Evolutionary conservation across 2,888 invertebrate genomes (phyloP), one percentile per base, ranked within the genome.

Genomic region (Pammene fasciana): DNA sequence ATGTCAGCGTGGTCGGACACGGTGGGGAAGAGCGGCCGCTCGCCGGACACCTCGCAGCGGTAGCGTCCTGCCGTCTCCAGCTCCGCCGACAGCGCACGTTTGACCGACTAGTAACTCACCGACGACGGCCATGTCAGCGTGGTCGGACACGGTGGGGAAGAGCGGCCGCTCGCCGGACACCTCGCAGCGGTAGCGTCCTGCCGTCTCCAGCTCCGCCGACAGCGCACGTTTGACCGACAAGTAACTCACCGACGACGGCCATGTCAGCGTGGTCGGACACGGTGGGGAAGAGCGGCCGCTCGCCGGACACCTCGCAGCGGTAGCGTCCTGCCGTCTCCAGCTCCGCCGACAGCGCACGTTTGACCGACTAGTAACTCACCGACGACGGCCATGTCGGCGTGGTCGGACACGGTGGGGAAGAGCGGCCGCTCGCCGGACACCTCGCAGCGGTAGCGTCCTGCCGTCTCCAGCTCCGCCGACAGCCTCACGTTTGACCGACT

Each of bases 111-210:
- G 36, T 36, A 36, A 46, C 46, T n/a, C 14, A 46, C 95, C 95
- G 65, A 95, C 57, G 5, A 57, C 18, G 18, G 43, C 43, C 57
- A 57, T 16, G 26, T 59, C 26, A n/a, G 14, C 45, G 59, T 59
- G 59, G 34, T 59, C 59, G 34, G 45, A 34, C 14, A 34, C n/a
- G 34, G 14, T 45, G 5, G 59, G 34, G 45, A 59, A 48, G 72
- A 95, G 94, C 50, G 96, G 96, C 68, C 95, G 93, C 83, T 96
- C 95, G 34, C 94, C 95, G 65, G 36, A 48, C 16, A 38, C 36
- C 14, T 96, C 13, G 13, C 16, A 18, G 16, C 16, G 18, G 48
- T 50, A 38, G 18, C 48, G 18, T 7, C 6, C 60, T 16, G 11
- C 13, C 14, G 16, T 38, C 36, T 43, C 43, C 43, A 6, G 6